Evolutionary conservation across 2,888 invertebrate genomes (phyloP), one percentile per base, ranked within the genome.

Genomic region (Dryobotodes eremita): DNA sequence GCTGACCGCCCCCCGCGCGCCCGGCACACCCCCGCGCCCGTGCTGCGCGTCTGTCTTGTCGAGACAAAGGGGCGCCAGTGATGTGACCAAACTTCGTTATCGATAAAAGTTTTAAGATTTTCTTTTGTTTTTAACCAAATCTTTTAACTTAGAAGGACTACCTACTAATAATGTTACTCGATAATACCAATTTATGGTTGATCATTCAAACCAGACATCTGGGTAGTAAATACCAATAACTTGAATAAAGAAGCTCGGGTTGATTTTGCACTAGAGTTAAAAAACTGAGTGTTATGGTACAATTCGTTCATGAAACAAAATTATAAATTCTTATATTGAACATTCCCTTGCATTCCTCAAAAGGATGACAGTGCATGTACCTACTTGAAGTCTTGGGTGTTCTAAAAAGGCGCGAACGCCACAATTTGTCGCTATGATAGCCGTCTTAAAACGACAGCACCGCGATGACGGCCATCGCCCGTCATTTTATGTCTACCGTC

Each of bases 31-130:
- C 88, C 89, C 89, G 80, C 92, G 68, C 82, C 89, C 90, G 92
- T 92, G 91, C 89, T 91, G 92, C 94, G 95, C 96, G 96, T 95
- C 96, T 96, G 96, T 97, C 97, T 97, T 97, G 95, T 94, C 96
- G 96, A 97, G 97, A 97, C 97, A 97, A 97, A 96, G 96, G 96
- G 96, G 94, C 95, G 91, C 85, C 94, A 95, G 96, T 83, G 95
- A 80, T 92, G 95, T 80, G 75, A 66, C 77, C 42, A 75, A 81
- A 79, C 66, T 48, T 61, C 48, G 17, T 61, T 73, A 75, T 81
- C 83, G 83, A 75, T 91, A 87, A 90, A 91, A 90, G 13, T 90
- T 42, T 59, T 78, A 77, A 81, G 31, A 68, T 59, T 71, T 68
- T 68, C 0, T 26, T 71, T 68, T 50, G 13, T 55, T 77, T n/a